A percentile compares a stretch with the other conserved stretches of the same genome.
phyloP scores from a whole-genome alignment of 2,888 invertebrate genomes.

The Ctena decussata region DNA sequence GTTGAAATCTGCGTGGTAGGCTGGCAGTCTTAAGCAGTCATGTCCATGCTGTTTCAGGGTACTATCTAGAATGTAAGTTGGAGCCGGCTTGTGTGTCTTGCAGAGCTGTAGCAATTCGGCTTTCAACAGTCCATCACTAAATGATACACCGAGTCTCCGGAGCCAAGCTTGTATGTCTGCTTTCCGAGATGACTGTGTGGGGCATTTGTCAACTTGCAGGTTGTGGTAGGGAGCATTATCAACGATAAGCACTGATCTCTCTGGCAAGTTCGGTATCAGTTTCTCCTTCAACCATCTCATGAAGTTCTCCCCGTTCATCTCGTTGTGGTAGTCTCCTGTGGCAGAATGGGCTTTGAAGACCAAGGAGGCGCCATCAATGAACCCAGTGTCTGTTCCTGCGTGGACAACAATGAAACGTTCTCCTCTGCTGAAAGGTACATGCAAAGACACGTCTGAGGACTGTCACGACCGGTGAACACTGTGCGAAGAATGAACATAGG shows the following conservation, averaged over 20 bases:
- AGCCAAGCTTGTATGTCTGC: slow-evolving; percentile 30
- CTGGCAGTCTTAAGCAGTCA: slow-evolving; percentile 4
- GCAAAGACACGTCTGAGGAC: neutral
- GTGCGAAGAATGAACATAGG: slow-evolving; percentile 1
- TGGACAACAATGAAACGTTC: slow-evolving; percentile 26
- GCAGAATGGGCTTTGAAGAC: slow-evolving; percentile 26
- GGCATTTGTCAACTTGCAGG: slow-evolving; percentile 24
- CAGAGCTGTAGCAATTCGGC: slow-evolving; percentile 27
- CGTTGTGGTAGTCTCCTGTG: slow-evolving; percentile 39
- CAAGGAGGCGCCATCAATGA: neutral
- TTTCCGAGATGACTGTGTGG: slow-evolving; percentile 25
- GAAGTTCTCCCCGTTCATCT: slow-evolving; percentile 40
- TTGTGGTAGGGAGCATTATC: slow-evolving; percentile 44
- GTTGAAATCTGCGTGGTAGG: slow-evolving; percentile 30
- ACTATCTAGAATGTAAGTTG: slow-evolving; percentile 11
- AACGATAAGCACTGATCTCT: slow-evolving; percentile 6
- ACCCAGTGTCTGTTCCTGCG: slow-evolving; percentile 19
- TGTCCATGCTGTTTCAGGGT: slow-evolving; percentile 25
- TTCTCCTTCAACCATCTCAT: slow-evolving; percentile 28
- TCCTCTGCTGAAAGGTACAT: slow-evolving; percentile 11
- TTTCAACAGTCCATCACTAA: slow-evolving; percentile 11
- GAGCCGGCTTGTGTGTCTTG: neutral
- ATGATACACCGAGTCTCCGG: neutral
- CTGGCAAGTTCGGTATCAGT: slow-evolving; percentile 31
- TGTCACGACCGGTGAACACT: neutral